Evolutionary conservation across 2,113 vertebrate genomes (phyloP), one percentile per base, ranked within the genome.

Genomic region (Tachysurus vachellii): DNA sequence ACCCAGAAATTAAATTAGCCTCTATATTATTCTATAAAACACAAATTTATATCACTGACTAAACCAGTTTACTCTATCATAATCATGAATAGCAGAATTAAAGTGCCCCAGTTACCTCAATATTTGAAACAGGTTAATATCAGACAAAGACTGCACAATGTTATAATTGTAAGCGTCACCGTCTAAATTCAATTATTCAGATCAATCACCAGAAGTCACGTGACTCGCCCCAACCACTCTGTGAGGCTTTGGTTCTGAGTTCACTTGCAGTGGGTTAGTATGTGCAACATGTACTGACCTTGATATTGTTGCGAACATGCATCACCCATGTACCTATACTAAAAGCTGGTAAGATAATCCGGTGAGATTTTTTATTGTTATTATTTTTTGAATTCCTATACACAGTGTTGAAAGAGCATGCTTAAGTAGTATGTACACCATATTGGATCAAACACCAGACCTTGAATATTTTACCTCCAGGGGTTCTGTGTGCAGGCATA

Each of bases 121-220:
- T 54, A 28, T 81, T 57, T 57, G 50, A 56, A 64, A 80, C 82
- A 62, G 50, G 1, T 75, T n/a, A 85, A 85, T 44, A 47, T 62
- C 12, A 50, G 54, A 85, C 42, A 61, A 47, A 47, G 31, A 85
- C 17, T 47, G 21, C 42, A 44, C 36, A 42, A 73, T 42, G 23
- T 13, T 76, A 76, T 50, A 50, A 47, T 3, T 50, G 44, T 50
- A 16, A 50, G 44, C 36, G 44, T 44, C 66, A 36, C 28, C 17
- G 28, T 31, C 66, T 70, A 17, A 70, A 70, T 28, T 36, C 5
- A 16, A 21, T 42, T 70, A 70, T 21, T 10, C 31, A n/a, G n/a
- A n/a, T n/a, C n/a, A n/a, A n/a, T n/a, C n/a, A 42, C 31, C 68
- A 42, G 36, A 71, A 71, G 66, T n/a, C 7, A 62, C 3, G 47